Evolutionary conservation across 2,113 vertebrate species (phyloP).

Genomic region (Aix galericulata): DNA sequence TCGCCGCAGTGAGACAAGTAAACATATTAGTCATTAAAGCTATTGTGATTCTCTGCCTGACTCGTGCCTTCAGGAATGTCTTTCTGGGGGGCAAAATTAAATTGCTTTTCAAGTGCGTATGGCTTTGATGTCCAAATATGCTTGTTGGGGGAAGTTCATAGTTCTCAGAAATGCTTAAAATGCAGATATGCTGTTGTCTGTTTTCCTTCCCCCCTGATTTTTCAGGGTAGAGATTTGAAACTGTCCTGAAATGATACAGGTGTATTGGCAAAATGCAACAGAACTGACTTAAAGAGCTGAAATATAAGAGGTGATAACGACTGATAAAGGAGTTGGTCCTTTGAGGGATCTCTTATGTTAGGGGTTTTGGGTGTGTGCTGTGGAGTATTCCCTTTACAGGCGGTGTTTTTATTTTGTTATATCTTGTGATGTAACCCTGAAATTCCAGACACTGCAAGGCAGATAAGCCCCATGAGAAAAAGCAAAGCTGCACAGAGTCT

Average conservation of each 20-base stretch:
- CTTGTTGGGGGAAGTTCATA: neutral
- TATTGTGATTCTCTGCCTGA: conserved; percentile 49
- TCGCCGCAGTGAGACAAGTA: conserved; percentile 1
- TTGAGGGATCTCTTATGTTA: neutral
- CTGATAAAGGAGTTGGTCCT: neutral
- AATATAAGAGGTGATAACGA: neutral
- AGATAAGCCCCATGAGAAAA: neutral
- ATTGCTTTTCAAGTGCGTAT: conserved; percentile 37
- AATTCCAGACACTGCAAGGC: neutral
- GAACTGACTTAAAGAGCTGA: neutral
- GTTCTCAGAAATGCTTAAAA: neutral
- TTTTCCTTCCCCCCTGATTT: neutral
- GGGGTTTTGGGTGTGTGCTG: neutral
- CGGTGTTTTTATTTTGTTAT: neutral
- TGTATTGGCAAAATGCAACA: neutral
- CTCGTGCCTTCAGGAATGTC: conserved; percentile 54
- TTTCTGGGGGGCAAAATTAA: neutral
- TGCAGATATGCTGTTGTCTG: neutral
- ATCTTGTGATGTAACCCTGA: neutral
- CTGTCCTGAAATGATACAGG: neutral
- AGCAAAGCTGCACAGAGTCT: neutral
- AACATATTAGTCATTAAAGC: conserved; percentile 48
- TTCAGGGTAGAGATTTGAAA: neutral
- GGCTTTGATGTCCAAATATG: conserved; percentile 35
- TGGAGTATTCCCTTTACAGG: neutral